Conservation (phyloP, 1,140 invertebrate genomes). For the Phenacoccus solenopsis region DNA sequence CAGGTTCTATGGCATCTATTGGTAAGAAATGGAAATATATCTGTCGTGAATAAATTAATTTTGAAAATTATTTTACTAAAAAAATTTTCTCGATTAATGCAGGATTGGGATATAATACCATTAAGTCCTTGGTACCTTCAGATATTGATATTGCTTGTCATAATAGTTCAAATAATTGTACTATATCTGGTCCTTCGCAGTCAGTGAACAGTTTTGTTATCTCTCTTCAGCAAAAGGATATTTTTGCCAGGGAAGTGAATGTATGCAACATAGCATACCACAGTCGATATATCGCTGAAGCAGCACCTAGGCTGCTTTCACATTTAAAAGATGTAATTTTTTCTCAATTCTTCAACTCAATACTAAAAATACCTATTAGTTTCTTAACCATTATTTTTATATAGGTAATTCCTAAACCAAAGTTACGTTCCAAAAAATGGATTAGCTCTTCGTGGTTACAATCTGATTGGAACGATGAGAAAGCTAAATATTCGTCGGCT, state of each 20-base stretch:
- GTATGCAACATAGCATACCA: conserved; percentile 76
- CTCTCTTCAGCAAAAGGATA: conserved; percentile 50
- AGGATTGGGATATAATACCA: conserved; percentile 20
- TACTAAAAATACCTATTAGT: too few species aligned
- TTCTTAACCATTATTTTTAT: not conserved
- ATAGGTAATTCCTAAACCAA: conserved; percentile 40
- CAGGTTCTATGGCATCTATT: conserved; percentile 44
- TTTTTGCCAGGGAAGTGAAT: conserved; percentile 73
- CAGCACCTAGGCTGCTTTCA: conserved; percentile 40
- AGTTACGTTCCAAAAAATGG: conserved; percentile 42
- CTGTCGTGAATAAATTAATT: not conserved
- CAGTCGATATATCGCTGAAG: conserved; percentile 38
- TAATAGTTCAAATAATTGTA: conserved; percentile 49
- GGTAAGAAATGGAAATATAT: conserved; percentile 31
- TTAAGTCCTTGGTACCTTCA: conserved; percentile 35
- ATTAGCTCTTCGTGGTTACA: conserved; percentile 48
- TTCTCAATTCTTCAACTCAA: not conserved
- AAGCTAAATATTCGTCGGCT: too few species aligned
- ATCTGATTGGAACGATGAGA: conserved; percentile 30
- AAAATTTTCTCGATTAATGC: not conserved
- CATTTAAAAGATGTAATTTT: too few species aligned
- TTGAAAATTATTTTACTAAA: not conserved
- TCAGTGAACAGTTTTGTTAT: conserved; percentile 54
- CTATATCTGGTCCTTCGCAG: conserved; percentile 68
- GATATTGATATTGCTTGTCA: conserved; percentile 71